Base-by-base conservation (phyloP, 2,113 vertebrate species). In the Oncorhynchus nerka region DNA sequence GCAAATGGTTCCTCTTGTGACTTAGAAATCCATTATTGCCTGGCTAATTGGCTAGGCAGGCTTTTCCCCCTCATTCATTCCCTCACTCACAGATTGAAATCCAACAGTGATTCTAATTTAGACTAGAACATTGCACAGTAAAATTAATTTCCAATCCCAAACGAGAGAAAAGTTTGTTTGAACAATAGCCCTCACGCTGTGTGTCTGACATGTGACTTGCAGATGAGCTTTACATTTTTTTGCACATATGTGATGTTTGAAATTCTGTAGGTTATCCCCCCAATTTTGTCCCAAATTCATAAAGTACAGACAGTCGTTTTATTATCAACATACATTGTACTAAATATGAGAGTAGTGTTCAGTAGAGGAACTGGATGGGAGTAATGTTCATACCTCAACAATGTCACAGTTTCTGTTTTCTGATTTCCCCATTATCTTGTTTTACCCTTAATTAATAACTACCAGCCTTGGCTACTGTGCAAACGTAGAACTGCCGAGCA, bases 1-100 rank as follows among this genome's bases (percentile, higher is more conserved):
- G 84, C 86, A 87, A 89, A 85, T 75, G 81, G 83, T 84, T 89
- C 84, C 91, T 90, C 90, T 84, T 55, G 91, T 91, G 89, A 90
- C 81, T 90, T 83, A 76, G 75, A 88, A 90, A 93, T 91, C 88
- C 88, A 92, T 93, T 92, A 90, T 79, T 89, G 84, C 80, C 51
- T 74, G 82, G 77, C 75, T 91, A 92, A 92, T 91, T 90, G 89
- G 87, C 84, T 87, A 87, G 82, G 83, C 84, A 81, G 79, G 81
- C 74, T 73, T 81, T 59, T 75, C 77, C 77, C 82, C 66, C 85
- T 79, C 82, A 66, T 34, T 68, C 1, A 68, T 76, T 88, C 81
- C 68, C 80, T 86, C 81, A 3, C 76, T 83, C 84, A 85, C 80
- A 89, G 86, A 90, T 89, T 85, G 85, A 83, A 89, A 90, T 89